Base-by-base conservation (phyloP, 2,113 vertebrate species). In the Plectropomus leopardus region DNA sequence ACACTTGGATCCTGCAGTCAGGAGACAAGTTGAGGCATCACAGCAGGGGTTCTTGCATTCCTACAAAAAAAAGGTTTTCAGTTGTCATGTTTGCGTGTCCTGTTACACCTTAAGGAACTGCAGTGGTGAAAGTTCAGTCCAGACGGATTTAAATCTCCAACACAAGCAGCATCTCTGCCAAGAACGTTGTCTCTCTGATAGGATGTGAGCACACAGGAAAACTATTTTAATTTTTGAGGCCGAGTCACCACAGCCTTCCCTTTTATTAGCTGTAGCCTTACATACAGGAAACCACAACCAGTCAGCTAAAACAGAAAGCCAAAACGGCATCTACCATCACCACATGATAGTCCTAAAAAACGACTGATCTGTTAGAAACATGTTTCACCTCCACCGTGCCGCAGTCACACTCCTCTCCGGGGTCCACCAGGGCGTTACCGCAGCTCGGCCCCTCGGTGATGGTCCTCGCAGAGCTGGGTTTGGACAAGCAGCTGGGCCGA, bases 361-460 rank as follows among this genome's bases (percentile, higher is more conserved):
- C 26, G 59, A 63, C 48, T 61, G 28, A 72, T 57, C 26, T 30
- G 23, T 30, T 47, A 15, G 4, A 45, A 24, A 10, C 69, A 30
- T 4, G n/a, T 4, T 36, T 34, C 79, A 98, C 97, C 96, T 97
- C 80, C 0, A 70, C 92, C 0, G 74, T 82, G 26, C 97, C 97
- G 0, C 97, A 99, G 93, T 99, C 97, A 0, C 97, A 99, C 73
- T 98, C 94, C 84, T 99, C 98, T n/a, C 96, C 97, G 0, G 78
- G 85, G 60, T 99, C 98, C 86, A 98, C 81, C 0, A 98, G 94
- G 69, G 78, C 91, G 68, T 99, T 97, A 15, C 97, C 97, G 0
- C 98, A 98, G 76, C 88, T 86, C 0, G 96, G 94, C 0, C 93
- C 96, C 5, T 93, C 85, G 0, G 94, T 92, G 9, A 98, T 88